Conservation (phyloP, 2,888 invertebrate genomes). For the Baccha elongata region DNA sequence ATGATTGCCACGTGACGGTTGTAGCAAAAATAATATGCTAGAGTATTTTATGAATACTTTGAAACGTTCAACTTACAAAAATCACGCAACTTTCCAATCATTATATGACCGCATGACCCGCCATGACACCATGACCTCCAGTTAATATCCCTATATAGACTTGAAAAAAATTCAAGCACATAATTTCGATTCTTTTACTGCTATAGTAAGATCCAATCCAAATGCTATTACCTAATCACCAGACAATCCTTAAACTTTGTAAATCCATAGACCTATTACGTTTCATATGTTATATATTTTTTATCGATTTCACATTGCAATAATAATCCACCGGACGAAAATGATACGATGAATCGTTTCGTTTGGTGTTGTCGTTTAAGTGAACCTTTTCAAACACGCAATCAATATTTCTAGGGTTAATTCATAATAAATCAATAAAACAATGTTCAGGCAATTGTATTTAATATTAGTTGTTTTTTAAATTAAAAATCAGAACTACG, state of each 20-base stretch:
- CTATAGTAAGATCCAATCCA: background rate
- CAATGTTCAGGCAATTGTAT: too few relatives aligned
- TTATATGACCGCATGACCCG: background rate
- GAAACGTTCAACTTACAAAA: background rate
- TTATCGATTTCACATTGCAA: slow-evolving; percentile 7
- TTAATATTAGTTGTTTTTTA: too few relatives aligned
- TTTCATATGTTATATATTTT: background rate
- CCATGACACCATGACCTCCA: too few relatives aligned
- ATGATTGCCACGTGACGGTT: background rate
- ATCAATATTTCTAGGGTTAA: too few relatives aligned
- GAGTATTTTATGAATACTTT: background rate
- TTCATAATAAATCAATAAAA: too few relatives aligned
- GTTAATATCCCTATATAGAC: too few relatives aligned
- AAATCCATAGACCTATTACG: background rate
- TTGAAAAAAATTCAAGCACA: background rate
- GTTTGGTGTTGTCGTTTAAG: slow-evolving; percentile 38
- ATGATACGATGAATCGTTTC: background rate
- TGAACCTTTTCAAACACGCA: slow-evolving; percentile 45
- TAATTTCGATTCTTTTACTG: background rate
- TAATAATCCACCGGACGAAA: background rate
- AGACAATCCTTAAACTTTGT: background rate
- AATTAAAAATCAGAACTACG: too few relatives aligned
- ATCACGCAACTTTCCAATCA: slow-evolving; percentile 9
- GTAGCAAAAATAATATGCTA: background rate
- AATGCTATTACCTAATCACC: background rate